These are phyloP conservation scores for Leptinotarsa lineolata DNA, from an alignment of 1,140 invertebrate species.

Conservation along the genomic window DNA sequence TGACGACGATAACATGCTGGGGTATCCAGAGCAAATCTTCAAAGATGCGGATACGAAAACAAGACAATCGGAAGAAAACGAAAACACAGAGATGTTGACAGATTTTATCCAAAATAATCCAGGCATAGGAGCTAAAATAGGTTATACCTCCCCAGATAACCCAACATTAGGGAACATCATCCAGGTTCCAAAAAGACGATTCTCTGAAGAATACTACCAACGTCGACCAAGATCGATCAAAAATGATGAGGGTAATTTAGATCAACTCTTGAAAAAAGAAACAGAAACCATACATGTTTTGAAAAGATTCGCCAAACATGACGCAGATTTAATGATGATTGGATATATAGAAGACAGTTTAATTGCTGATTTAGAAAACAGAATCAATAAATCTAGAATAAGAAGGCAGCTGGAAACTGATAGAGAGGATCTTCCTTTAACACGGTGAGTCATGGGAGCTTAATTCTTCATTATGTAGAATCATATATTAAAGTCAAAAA, in stretches of 20 bases:
- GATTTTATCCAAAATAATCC: background rate
- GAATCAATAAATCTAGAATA: conserved; percentile 1
- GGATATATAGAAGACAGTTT: conserved; percentile 16
- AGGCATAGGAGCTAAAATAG: background rate
- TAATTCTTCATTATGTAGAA: too few relatives aligned
- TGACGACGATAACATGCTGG: background rate
- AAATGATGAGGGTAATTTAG: background rate
- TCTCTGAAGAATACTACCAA: conserved; percentile 10
- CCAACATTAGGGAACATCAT: conserved; percentile 8
- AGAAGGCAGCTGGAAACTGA: conserved; percentile 24
- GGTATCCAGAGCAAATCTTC: background rate
- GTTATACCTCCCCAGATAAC: background rate
- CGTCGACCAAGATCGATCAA: background rate
- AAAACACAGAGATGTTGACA: conserved; percentile 1
- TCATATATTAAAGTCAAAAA: too few relatives aligned
- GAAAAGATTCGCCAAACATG: conserved; percentile 8
- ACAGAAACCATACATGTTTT: background rate
- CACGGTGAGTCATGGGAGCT: background rate
- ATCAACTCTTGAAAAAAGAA: background rate
- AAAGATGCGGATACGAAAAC: background rate
- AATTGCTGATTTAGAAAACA: conserved; percentile 3
- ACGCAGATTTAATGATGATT: conserved; percentile 14
- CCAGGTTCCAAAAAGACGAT: background rate
- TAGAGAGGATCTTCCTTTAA: background rate
- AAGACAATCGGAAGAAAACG: background rate